These are phyloP conservation scores for Drosophila gunungcola DNA, from an alignment of 1,140 invertebrate species.

Conservation along the genomic window DNA sequence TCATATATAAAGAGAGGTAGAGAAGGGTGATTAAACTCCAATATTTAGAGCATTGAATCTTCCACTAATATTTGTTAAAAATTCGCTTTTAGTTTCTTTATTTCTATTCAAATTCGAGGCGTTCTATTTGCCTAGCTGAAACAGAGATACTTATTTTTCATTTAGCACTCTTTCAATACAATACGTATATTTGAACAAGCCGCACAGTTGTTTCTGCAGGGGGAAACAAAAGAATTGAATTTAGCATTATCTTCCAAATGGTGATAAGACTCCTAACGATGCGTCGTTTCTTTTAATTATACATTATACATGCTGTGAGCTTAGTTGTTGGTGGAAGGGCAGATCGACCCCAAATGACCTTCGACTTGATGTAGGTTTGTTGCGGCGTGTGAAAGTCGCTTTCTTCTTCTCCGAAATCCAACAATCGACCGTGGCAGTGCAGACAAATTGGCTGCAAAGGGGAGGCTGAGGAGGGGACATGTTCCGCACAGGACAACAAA, in stretches of 20 bases:
- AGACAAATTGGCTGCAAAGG: conserved; percentile 69
- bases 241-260: conserved; percentile 66
- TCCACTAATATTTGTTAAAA: conserved; percentile 16
- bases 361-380: conserved; percentile 34
- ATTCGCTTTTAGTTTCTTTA: conserved; percentile 27
- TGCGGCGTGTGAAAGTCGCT: conserved; percentile 67
- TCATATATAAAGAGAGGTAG: background rate
- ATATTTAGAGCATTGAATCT: conserved; percentile 24
- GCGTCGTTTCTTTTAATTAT: conserved; percentile 70
- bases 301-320: conserved; percentile 33
- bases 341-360: conserved; percentile 73
- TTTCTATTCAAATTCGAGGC: conserved; percentile 67
- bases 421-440: conserved; percentile 58
- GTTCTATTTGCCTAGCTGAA: conserved; percentile 74
- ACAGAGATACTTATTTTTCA: conserved; percentile 73
- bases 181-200: conserved; percentile 71
- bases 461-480: conserved; percentile 36
- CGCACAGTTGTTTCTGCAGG: conserved; percentile 69
- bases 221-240: conserved; percentile 76
- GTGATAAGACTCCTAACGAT: conserved; percentile 64
- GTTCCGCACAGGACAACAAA: conserved; percentile 58
- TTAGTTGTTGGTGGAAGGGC: background rate
- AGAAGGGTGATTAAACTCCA: conserved; percentile 7
- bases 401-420: conserved; percentile 33
- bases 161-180: conserved; percentile 79